A percentile compares a stretch with the other conserved stretches of the same genome.
These are phyloP conservation scores for Dendrolimus punctatus DNA, from an alignment of 1,140 invertebrate species.

Conservation along the genomic window DNA sequence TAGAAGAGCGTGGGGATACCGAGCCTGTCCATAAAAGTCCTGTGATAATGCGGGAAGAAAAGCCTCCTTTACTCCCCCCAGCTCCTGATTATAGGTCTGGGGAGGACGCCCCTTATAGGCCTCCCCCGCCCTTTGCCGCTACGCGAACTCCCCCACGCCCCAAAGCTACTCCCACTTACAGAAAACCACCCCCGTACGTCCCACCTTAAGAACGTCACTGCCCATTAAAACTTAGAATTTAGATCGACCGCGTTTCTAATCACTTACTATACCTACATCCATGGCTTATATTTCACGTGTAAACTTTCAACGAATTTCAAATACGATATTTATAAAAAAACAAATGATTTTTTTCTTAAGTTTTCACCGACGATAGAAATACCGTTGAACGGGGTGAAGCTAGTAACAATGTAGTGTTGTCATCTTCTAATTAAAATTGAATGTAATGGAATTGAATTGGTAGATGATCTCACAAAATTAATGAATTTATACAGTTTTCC, in stretches of 20 bases:
- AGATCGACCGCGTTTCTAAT: constrained; percentile 1
- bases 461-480: no score
- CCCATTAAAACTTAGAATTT: constrained; percentile 1
- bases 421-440: no score
- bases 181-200: constrained; percentile 93
- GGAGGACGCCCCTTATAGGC: constrained; percentile 78
- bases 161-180: constrained; percentile 88
- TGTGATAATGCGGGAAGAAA: constrained; percentile 94
- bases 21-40: constrained; percentile 91
- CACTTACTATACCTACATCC: not conserved
- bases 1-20: constrained; percentile 86
- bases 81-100: constrained; percentile 71
- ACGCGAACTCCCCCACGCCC: constrained; percentile 80
- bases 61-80: constrained; percentile 86
- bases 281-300: no score
- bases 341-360: no score
- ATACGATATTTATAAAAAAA: no score
- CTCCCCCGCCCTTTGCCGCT: constrained; percentile 85
- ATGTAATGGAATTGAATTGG: no score
- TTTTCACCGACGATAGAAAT: no score
- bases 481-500: no score
- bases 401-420: no score
- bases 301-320: no score
- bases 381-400: no score
- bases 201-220: constrained; percentile 81